phyloP scores from a whole-genome alignment of 2,113 vertebrate genomes.

The Strix aluco region DNA sequence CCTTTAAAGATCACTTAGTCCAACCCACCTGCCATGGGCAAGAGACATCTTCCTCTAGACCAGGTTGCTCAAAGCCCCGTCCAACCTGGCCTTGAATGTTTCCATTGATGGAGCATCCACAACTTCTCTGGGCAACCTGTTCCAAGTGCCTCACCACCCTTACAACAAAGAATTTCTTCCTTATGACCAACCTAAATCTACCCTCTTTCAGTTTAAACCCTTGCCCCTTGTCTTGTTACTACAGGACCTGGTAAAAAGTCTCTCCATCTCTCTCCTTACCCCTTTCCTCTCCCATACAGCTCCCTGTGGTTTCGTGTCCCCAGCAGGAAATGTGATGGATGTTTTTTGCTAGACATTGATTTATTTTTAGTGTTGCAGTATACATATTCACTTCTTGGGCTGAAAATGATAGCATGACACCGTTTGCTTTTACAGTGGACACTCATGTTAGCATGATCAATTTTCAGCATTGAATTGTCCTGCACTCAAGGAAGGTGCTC shows the following conservation, averaged over 20 bases:
- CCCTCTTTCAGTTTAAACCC: not conserved
- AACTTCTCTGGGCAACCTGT: not conserved
- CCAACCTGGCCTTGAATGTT: not conserved
- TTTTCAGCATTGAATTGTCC: not conserved
- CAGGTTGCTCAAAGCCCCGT: fast-evolving
- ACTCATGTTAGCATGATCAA: not conserved
- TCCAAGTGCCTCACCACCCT: not conserved
- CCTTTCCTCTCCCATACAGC: not conserved
- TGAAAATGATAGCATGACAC: not conserved
- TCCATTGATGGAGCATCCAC: not conserved
- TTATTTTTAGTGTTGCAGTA: not conserved
- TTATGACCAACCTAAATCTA: not conserved
- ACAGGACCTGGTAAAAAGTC: not conserved
- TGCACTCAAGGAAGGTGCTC: not conserved
- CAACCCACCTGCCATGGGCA: not conserved
- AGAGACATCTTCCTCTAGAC: not conserved
- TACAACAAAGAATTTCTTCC: not conserved
- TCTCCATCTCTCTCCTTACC: not conserved
- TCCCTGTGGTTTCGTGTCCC: not conserved
- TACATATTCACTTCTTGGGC: not conserved
- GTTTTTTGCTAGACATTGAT: not conserved
- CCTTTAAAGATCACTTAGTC: not conserved
- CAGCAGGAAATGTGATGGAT: not conserved
- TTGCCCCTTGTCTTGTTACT: not conserved
- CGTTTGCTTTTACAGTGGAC: conserved; percentile 16